Evolutionary conservation across 1,140 invertebrate genomes (phyloP), one percentile per base, ranked within the genome.

Genomic region (Trachymyrmex cornetzi): DNA sequence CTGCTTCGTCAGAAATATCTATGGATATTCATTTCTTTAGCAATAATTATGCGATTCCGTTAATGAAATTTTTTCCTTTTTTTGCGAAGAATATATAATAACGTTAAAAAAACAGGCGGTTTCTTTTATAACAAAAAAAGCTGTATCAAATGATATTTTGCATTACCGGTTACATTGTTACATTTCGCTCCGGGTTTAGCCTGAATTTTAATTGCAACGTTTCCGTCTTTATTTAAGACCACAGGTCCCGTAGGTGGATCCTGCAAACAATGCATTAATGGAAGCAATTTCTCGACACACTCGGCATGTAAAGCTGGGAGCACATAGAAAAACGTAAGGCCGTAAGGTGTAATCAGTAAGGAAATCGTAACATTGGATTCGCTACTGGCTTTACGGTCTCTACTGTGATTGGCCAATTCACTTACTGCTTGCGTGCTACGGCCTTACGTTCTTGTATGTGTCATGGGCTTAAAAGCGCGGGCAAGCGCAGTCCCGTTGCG

Each of bases 111-210:
- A 67, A 66, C 3, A 66, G 12, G n/a, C 30, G 11, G 16, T 55
- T 57, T 30, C 4, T n/a, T 50, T 14, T 44, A 27, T 48, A 30
- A 64, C n/a, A n/a, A 79, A 34, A 77, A 50, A n/a, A 57, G 69
- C 22, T 71, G 7, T 71, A 34, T 71, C 11, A 16, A 71, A 48
- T 16, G 3, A 63, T 61, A 71, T 82, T 77, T 57, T 38, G 66
- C 27, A 63, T 93, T 95, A 96, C 97, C 97, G 92, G 97, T 97
- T 85, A 98, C 96, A 38, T 95, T 95, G 92, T 97, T 98, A 71
- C 96, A 95, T 94, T 98, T 98, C 0, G 97, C 96, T 71, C 97
- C 97, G 38, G 98, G 98, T 94, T 98, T 98, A 0, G 97, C 97
- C 87, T 97, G 95, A 64, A 98, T 96, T 95, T 96, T 96, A 48